Evolutionary conservation across 2,888 invertebrate species (phyloP).

Genomic region (Morpho achilles): DNA sequence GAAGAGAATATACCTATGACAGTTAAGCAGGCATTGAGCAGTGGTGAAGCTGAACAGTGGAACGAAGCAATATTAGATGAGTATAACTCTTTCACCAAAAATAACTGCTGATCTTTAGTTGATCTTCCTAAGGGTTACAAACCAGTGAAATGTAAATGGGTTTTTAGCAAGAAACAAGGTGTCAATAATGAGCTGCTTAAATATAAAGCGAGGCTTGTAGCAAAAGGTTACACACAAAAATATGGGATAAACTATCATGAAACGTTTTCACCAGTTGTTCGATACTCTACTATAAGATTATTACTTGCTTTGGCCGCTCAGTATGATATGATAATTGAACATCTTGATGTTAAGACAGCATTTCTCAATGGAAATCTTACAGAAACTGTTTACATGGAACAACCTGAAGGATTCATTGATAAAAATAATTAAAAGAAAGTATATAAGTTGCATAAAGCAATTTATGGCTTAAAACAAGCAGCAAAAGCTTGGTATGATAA

Average conservation of each 20-base stretch:
- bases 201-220: not conserved
- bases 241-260: not conserved
- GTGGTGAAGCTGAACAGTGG: not conserved
- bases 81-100: not conserved
- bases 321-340: conserved; percentile 18
- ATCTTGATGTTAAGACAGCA: conserved; percentile 27
- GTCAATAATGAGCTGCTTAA: not conserved
- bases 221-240: not conserved
- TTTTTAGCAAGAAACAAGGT: not conserved
- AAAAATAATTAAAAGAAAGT: not conserved
- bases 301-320: conserved; percentile 11
- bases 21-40: too few relatives aligned
- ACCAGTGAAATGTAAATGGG: not conserved
- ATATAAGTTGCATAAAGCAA: not conserved
- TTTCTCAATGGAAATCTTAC: conserved; percentile 25
- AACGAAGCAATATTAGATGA: not conserved
- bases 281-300: not conserved
- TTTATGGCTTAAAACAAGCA: not conserved
- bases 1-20: too few relatives aligned
- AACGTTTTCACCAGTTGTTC: not conserved
- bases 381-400: conserved; percentile 11
- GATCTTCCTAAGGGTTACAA: not conserved
- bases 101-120: not conserved
- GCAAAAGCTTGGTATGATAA: not conserved
- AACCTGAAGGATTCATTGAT: conserved; percentile 1